These are phyloP conservation scores for Deroptyus accipitrinus DNA, from an alignment of 2,113 vertebrate species.

Conservation along the genomic window DNA sequence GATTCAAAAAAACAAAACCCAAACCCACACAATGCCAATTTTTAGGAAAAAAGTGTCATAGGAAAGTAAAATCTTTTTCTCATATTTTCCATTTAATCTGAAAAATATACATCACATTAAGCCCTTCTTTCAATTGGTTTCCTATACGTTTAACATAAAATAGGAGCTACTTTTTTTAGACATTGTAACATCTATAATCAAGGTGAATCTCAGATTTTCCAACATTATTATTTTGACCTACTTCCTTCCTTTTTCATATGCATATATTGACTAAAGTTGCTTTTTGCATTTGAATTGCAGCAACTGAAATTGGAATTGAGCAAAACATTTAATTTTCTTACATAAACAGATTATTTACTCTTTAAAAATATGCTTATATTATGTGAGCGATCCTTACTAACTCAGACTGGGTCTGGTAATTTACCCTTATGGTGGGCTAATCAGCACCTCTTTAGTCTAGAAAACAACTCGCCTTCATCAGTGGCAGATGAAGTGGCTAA, in stretches of 20 bases:
- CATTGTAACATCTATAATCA: background rate
- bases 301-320: background rate
- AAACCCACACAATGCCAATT: background rate
- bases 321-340: slow-evolving; percentile 15
- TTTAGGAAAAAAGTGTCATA: background rate
- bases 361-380: background rate
- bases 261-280: background rate
- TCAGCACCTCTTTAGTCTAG: background rate
- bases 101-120: background rate
- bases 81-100: background rate
- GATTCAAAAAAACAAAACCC: background rate
- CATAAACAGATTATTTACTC: background rate
- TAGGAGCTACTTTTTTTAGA: background rate
- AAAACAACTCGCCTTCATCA: background rate
- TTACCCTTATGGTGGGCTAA: background rate
- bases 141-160: background rate
- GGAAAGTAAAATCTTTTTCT: background rate
- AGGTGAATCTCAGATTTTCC: background rate
- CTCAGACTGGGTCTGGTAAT: background rate
- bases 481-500: background rate
- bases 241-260: background rate
- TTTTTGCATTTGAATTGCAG: background rate
- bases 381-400: background rate
- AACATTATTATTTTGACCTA: background rate
- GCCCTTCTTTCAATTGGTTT: background rate